These are phyloP conservation scores for Gavia stellata DNA, from an alignment of 2,113 vertebrate genomes.

Conservation along the genomic window DNA sequence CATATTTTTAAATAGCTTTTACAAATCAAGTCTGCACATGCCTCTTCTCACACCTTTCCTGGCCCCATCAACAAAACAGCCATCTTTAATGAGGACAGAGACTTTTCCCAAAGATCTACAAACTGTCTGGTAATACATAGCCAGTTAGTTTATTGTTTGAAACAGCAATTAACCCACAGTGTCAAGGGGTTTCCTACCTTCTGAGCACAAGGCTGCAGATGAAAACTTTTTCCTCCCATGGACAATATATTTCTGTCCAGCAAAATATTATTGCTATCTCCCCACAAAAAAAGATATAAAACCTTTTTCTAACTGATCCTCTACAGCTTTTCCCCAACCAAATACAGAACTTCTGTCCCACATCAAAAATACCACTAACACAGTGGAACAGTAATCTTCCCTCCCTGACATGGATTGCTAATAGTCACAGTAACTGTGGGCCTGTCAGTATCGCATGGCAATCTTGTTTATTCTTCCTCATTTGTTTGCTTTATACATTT, in stretches of 20 bases:
- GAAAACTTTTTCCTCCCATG: not conserved
- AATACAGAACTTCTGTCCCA: not conserved
- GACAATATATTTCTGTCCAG: not conserved
- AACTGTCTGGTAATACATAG: not conserved
- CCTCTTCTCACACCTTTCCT: not conserved
- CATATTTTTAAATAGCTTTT: not conserved
- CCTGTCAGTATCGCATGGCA: not conserved
- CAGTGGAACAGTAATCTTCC: not conserved
- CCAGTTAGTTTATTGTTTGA: not conserved
- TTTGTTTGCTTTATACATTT: not conserved
- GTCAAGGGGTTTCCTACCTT: not conserved
- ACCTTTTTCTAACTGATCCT: not conserved
- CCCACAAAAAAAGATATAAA: not conserved
- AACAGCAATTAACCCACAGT: not conserved
- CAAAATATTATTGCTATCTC: not conserved
- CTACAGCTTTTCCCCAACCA: not conserved
- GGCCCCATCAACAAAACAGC: not conserved
- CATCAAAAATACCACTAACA: not conserved
- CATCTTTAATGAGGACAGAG: not conserved
- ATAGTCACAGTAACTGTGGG: not conserved
- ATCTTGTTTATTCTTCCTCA: not conserved
- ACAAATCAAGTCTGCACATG: not conserved
- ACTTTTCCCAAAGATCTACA: not conserved
- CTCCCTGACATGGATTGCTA: not conserved
- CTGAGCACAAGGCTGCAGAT: not conserved